Evolutionary conservation across 2,797 vertebrate genomes (phyloP), one percentile per base, ranked within the genome.

Genomic region (Pygocentrus nattereri): DNA sequence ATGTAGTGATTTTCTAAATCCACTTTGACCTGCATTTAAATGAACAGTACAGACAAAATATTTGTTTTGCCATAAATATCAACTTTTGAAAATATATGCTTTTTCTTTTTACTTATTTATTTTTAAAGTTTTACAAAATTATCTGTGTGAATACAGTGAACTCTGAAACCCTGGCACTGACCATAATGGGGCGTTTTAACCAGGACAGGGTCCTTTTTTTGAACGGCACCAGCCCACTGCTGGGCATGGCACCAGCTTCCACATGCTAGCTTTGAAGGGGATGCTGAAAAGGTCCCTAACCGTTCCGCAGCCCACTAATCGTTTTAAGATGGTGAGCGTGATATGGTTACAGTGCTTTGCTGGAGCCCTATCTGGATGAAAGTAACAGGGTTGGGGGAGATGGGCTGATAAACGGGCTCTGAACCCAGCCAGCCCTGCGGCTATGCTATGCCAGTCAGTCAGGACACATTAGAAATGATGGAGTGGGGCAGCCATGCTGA

Each of bases 291-390:
- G 67, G 23, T 75, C 31, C 56, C 23, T 47, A 27, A 62, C 72
- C 7, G 16, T 76, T 77, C 61, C 73, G 76, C 70, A 74, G 79
- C 70, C 78, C 50, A 38, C 69, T 82, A 64, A 82, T 76, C 74
- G 69, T 78, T 83, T 83, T 81, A 83, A 52, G 31, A 84, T 50
- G 68, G 58, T 56, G 31, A 79, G 67, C 64, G 78, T 76, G 77
- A 80, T 81, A 44, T 52, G 11, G 41, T 75, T 38, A 7, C 44
- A 59, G 64, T 41, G 65, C 56, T 76, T 69, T 76, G 34, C 47
- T 62, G 49, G 44, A 69, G 44, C 56, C 58, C 59, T 69, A 72
- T 58, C 73, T 19, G 80, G 68, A 82, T 82, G 70, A 77, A 54
- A 30, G 71, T 86, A 67, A 67, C 74, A 74, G 68, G 74, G 76